Evolutionary conservation across 2,113 vertebrate genomes (phyloP), one percentile per base, ranked within the genome.

Genomic region (Argyrosomus japonicus): DNA sequence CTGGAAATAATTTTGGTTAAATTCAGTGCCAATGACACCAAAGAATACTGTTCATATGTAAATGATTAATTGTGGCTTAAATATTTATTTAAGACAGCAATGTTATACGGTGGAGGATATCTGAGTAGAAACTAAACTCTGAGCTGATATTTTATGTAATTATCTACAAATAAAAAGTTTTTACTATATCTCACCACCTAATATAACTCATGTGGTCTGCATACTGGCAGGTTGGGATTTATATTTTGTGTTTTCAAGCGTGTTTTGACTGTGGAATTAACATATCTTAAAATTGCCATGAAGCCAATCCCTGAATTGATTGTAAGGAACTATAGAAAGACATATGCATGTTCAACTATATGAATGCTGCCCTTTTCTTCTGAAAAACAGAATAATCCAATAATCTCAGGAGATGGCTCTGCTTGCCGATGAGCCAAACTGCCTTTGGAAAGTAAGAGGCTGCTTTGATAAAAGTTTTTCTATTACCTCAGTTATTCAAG

Each of bases 381-480:
- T 82, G 36, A 76, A 67, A 43, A 69, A 71, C 85, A 85, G 70
- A 84, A 80, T 70, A 40, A 77, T 84, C 65, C 63, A 76, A 77
- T 89, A 82, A 84, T 87, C 76, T 84, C 69, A 9, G 19, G 65
- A 86, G 76, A 89, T 74, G 53, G 64, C 68, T 60, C 84, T 79
- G 88, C 72, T 48, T 87, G 68, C 85, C 60, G 54, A 85, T 88
- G 79, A 93, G 82, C 72, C 82, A 75, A 76, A 51, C 70, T 53
- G 40, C 83, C 57, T 82, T 88, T 67, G 54, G 58, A 79, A 81
- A 90, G 69, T 72, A 79, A 88, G 62, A 79, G 51, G 47, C 23
- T 7, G 81, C 87, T 88, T 82, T 88, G 88, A 89, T 91, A 90
- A 89, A 92, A 89, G 82, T 92, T 89, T 88, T 89, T 92, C 89